Evolutionary conservation across 2,113 vertebrate genomes (phyloP), one percentile per base, ranked within the genome.

Genomic region (Dicentrarchus labrax): DNA sequence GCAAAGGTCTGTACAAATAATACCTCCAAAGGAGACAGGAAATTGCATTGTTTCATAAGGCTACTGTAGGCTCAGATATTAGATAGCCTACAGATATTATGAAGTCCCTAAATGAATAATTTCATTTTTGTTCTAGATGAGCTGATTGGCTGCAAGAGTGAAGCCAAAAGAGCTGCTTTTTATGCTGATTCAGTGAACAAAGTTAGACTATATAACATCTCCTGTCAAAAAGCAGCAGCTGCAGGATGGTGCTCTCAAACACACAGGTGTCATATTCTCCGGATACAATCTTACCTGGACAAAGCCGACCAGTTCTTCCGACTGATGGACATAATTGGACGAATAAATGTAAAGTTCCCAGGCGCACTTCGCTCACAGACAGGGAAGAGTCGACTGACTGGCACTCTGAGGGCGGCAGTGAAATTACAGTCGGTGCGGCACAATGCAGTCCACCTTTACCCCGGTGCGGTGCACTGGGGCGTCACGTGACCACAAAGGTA

Each of bases 221-320:
- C 12, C 36, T 67, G 38, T 65, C 36, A 77, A 21, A 74, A 43
- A 48, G 38, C 43, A 60, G 43, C 16, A 36, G 67, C 53, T 22
- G 19, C 39, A 21, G 48, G 30, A 8, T 47, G 45, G 0, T 30
- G 48, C 43, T 54, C 47, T 13, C 19, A 51, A 12, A 11, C 22
- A 11, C 22, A 61, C 73, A 72, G 15, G 70, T 65, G 45, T 72
- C 59, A 10, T 21, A 17, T n/a, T n/a, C 13, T 36, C 36, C 39
- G 59, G 4, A 24, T 38, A 9, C n/a, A 2, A 64, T 78, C 94
- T 94, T 92, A 98, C 98, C 97, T 98, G 94, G 98, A 99, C 87
- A 99, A 93, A 79, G 96, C 96, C 0, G 97, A 97, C 98, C 97
- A 99, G 92, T 96, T 96, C 92, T 96, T 97, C 77, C 97, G 95